Percentiles rank a stretch among this genome's conserved stretches.
Conservation (phyloP, 2,888 invertebrate genomes). For the Eustalomyia histrio region DNA sequence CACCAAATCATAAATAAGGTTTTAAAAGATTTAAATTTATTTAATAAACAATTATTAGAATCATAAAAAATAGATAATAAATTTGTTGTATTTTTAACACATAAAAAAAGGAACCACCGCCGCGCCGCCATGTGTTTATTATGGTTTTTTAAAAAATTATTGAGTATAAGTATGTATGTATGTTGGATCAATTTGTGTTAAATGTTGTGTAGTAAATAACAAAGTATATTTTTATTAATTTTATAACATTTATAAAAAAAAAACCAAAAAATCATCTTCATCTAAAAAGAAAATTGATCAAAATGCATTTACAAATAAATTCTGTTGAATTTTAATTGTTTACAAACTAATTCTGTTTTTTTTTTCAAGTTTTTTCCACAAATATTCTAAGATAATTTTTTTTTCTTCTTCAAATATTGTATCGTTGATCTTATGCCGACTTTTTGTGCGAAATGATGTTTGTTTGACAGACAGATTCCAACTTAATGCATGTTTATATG, state of each 20-base stretch:
- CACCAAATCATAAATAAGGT: slow-evolving; percentile 52
- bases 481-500: slow-evolving; percentile 39
- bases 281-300: too few species aligned
- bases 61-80: slow-evolving; percentile 44
- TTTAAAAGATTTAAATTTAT: slow-evolving; percentile 49
- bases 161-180: too few species aligned
- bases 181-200: neutral
- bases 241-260: slow-evolving; percentile 9
- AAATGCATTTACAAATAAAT: slow-evolving; percentile 39
- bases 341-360: slow-evolving; percentile 47
- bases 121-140: slow-evolving; percentile 8
- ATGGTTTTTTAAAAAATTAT: slow-evolving; percentile 1
- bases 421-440: slow-evolving; percentile 60
- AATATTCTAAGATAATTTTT: slow-evolving; percentile 2
- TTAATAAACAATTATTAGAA: slow-evolving; percentile 55
- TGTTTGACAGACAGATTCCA: slow-evolving; percentile 69
- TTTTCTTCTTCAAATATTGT: slow-evolving; percentile 12
- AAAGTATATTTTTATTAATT: slow-evolving; percentile 13
- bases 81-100: slow-evolving; percentile 27
- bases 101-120: too few species aligned
- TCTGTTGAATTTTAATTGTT: slow-evolving; percentile 59
- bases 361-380: slow-evolving; percentile 12
- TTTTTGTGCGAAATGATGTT: slow-evolving; percentile 67
- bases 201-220: neutral
- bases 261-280: slow-evolving; percentile 3